Conservation (phyloP, 2,797 vertebrate genomes). For the Carcharodon carcharias region DNA sequence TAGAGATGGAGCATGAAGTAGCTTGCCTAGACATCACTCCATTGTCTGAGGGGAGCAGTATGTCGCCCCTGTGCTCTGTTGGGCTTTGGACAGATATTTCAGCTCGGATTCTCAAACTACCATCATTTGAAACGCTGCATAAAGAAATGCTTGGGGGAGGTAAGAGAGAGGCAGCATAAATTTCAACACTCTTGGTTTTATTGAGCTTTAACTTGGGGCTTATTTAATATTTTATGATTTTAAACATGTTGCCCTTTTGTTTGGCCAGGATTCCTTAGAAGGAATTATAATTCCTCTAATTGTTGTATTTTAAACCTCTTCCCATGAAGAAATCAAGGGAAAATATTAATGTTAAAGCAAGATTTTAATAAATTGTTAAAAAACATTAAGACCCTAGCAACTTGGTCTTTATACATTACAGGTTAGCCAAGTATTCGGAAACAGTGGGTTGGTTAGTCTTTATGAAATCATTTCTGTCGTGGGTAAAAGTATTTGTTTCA, state of each 20-base stretch:
- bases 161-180: conserved; percentile 49
- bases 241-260: background rate
- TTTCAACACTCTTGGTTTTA: background rate
- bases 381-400: background rate
- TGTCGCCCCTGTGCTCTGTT: conserved; percentile 89
- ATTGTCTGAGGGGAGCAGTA: conserved; percentile 70
- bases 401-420: background rate
- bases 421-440: background rate
- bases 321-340: background rate
- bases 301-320: background rate
- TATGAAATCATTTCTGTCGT: background rate
- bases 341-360: background rate
- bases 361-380: background rate
- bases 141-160: conserved; percentile 99
- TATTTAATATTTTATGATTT: background rate
- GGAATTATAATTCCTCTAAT: background rate
- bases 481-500: background rate
- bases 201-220: background rate
- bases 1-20: conserved; percentile 96
- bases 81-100: conserved; percentile 98
- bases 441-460: background rate
- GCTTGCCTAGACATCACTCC: conserved; percentile 97
- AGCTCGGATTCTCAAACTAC: conserved; percentile 84
- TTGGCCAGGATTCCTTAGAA: background rate
- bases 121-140: conserved; percentile 86